Percentiles rank a stretch among this genome's conserved stretches.
Evolutionary conservation across 1,140 invertebrate species (phyloP).

Genomic region (Nephila pilipes): DNA sequence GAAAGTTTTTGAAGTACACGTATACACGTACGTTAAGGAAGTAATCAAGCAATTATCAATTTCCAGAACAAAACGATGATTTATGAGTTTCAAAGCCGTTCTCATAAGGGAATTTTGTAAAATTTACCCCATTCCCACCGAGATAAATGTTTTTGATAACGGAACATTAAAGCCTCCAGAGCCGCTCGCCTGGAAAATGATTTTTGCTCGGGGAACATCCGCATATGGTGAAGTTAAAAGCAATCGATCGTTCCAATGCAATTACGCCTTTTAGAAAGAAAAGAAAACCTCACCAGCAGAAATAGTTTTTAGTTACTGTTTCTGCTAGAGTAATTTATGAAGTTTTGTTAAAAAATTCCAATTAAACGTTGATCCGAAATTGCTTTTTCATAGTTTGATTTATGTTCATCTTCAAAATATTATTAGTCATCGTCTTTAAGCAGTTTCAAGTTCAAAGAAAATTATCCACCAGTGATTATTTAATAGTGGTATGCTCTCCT

Average conservation of each 20-base stretch:
- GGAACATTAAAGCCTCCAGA: constrained; percentile 42
- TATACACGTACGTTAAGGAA: not conserved
- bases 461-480: too few relatives aligned
- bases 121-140: constrained; percentile 28
- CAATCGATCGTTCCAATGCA: not conserved
- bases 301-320: too few relatives aligned
- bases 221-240: not conserved
- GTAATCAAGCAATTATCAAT: constrained; percentile 55
- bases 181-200: constrained; percentile 33
- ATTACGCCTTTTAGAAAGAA: not conserved
- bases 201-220: constrained; percentile 14
- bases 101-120: constrained; percentile 27
- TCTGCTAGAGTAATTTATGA: too few relatives aligned
- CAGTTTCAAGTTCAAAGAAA: too few relatives aligned
- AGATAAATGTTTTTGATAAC: constrained; percentile 52
- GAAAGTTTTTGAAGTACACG: too few relatives aligned
- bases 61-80: constrained; percentile 57
- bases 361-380: too few relatives aligned
- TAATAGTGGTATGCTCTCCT: too few relatives aligned
- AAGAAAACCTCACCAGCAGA: not conserved
- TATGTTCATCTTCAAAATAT: too few relatives aligned
- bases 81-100: constrained; percentile 31
- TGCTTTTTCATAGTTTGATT: too few relatives aligned
- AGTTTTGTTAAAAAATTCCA: too few relatives aligned
- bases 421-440: too few relatives aligned